Evolutionary conservation across 2,113 vertebrate species (phyloP), one percentile per base, ranked within the genome.

Genomic region (Brachionichthys hirsutus): DNA sequence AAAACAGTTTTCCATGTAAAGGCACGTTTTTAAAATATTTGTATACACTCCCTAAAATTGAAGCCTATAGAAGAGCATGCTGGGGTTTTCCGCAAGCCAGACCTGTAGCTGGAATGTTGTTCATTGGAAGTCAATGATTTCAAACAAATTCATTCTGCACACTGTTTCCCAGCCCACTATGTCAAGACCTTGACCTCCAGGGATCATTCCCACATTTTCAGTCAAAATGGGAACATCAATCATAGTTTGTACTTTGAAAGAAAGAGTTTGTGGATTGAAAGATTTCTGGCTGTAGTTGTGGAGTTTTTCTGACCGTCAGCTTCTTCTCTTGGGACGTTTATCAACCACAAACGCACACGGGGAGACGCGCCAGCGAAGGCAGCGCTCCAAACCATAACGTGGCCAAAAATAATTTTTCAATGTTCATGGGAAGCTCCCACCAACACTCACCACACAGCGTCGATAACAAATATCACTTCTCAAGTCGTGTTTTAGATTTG

Each of bases 101-200:
- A 78, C 80, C 85, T 69, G 81, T 70, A 68, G 66, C 55, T 70
- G 80, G 78, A 87, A 84, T 83, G 75, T 56, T 84, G 77, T 72
- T 81, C 72, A 75, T 65, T 76, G 80, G 59, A 83, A 79, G 80
- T 73, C 56, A 73, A 66, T 57, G 56, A 81, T 64, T 67, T 73
- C 16, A 59, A 58, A 46, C 54, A 54, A 66, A 71, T 71, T 50
- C 46, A 68, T 66, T 70, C 67, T 41, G 48, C 19, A 41, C 80
- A 79, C 50, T 9, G 15, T 77, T 83, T 76, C 67, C 67, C 77
- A 60, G 64, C 64, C 60, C 66, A 61, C 40, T 56, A 54, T 77
- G 78, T 83, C 82, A 80, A 1, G 66, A 88, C 84, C 82, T 63
- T 57, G 58, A 80, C 77, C 81, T n/a, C 55, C 47, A 58, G 78